Evolutionary conservation across 2,113 vertebrate genomes (phyloP).

Genomic region (Pelobates fuscus): DNA sequence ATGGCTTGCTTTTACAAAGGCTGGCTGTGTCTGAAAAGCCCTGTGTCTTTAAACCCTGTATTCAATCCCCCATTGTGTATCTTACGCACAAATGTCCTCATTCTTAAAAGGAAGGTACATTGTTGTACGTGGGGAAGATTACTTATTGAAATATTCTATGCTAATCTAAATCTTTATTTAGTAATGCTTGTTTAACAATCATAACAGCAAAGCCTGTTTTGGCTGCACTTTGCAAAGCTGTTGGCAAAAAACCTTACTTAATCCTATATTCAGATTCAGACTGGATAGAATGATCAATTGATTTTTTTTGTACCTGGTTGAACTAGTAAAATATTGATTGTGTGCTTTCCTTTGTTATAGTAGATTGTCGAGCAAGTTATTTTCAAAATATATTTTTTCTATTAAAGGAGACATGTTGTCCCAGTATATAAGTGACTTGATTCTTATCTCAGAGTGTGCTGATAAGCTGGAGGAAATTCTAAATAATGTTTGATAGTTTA

Average conservation of each 20-base stretch:
- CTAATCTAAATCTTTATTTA: not conserved
- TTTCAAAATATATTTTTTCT: not conserved
- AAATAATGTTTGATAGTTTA: not conserved
- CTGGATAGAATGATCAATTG: not conserved
- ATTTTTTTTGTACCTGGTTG: not conserved
- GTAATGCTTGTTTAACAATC: too few relatives aligned
- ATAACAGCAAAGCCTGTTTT: too few relatives aligned
- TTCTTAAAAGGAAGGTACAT: not conserved
- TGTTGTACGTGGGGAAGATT: not conserved
- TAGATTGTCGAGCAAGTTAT: not conserved
- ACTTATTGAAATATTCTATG: not conserved
- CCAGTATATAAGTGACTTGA: too few relatives aligned
- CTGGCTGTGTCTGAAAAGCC: not conserved
- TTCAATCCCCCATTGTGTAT: not conserved
- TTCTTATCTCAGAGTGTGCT: too few relatives aligned
- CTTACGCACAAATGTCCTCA: not conserved
- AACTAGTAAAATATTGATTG: not conserved
- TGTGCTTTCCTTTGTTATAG: not conserved
- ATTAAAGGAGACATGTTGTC: too few relatives aligned
- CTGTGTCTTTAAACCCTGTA: not conserved
- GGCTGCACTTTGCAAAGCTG: not conserved
- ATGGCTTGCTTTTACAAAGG: not conserved
- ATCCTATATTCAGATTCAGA: not conserved
- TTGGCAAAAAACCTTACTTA: not conserved
- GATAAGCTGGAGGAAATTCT: not conserved